These are phyloP conservation scores for Chrysocyon brachyurus DNA, from an alignment of 2,797 vertebrate genomes.

Conservation along the genomic window DNA sequence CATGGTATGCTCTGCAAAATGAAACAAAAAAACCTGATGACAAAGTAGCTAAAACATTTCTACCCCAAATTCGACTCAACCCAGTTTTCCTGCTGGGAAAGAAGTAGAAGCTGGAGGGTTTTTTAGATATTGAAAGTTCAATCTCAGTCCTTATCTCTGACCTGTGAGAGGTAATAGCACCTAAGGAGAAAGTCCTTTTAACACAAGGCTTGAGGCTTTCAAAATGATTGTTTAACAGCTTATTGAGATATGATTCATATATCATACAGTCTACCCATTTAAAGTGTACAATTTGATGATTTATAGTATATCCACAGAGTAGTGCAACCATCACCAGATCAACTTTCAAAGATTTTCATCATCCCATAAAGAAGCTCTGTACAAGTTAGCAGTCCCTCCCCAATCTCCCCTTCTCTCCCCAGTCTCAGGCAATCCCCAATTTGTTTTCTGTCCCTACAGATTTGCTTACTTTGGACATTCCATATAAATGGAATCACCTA, in stretches of 20 bases:
- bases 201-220: not conserved
- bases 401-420: fast-evolving
- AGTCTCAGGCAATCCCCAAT: not conserved
- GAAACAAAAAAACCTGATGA: not conserved
- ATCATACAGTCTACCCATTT: not conserved
- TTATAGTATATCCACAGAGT: not conserved
- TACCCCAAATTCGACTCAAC: not conserved
- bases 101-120: not conserved
- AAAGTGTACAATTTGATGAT: not conserved
- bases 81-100: not conserved
- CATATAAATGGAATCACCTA: not conserved
- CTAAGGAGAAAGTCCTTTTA: not conserved
- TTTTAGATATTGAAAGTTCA: not conserved
- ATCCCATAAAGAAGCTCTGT: not conserved
- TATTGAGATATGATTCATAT: conserved; percentile 20
- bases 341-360: not conserved
- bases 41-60: not conserved
- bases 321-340: not conserved
- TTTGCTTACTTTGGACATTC: not conserved
- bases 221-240: not conserved
- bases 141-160: not conserved
- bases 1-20: not conserved
- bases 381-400: not conserved
- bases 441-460: not conserved
- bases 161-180: not conserved